Conservation (phyloP, 2,797 vertebrate genomes). For the Amblyraja radiata region DNA sequence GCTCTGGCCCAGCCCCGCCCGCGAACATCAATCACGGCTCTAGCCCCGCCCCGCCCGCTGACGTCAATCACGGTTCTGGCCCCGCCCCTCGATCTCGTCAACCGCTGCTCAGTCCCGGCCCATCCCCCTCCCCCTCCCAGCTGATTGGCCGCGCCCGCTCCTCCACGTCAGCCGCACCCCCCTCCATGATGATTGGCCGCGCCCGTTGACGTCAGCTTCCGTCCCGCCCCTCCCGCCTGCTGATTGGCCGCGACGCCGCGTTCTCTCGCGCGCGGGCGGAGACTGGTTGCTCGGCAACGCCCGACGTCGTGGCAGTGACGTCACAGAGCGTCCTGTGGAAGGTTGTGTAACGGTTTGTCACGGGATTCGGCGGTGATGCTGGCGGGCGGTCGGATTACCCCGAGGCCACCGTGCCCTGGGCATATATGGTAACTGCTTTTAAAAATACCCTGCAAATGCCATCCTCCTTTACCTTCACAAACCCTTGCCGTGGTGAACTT, state of each 20-base stretch:
- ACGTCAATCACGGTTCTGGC: too few species aligned
- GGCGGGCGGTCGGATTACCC: neutral
- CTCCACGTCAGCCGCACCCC: too few species aligned
- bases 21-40: too few species aligned
- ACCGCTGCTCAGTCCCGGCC: too few species aligned
- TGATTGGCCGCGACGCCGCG: constrained; percentile 47
- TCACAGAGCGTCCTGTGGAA: neutral
- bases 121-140: too few species aligned
- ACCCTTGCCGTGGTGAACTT: neutral
- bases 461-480: neutral
- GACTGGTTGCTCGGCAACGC: constrained; percentile 46
- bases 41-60: too few species aligned
- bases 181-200: too few species aligned
- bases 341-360: constrained; percentile 37
- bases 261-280: constrained; percentile 39
- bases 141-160: too few species aligned
- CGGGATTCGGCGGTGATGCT: neutral
- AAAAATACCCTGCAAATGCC: constrained; percentile 31
- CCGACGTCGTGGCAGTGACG: neutral
- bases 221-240: accelerated
- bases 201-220: too few species aligned
- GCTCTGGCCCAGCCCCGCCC: too few species aligned
- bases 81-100: too few species aligned
- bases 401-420: neutral
- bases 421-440: constrained; percentile 34